phyloP scores from a whole-genome alignment of 2,888 invertebrate species.

The Epsilonema sp. region DNA sequence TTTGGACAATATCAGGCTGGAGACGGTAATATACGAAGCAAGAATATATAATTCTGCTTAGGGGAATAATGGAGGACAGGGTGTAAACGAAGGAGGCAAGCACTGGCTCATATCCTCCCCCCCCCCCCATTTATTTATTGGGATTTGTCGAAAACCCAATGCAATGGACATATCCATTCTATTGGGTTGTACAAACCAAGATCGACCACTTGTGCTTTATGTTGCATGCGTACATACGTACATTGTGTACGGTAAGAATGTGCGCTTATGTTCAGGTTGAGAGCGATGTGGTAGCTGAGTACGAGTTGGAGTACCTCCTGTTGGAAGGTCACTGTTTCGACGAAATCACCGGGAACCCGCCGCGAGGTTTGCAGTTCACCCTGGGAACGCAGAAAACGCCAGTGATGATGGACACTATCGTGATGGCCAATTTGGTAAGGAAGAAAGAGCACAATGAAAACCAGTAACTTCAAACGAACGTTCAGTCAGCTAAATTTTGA shows the following conservation, averaged over 20 bases:
- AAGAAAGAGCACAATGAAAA: too few species aligned
- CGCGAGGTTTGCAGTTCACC: slow-evolving; percentile 85
- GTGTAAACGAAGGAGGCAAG: too few species aligned
- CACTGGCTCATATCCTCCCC: too few species aligned
- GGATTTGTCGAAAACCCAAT: too few species aligned
- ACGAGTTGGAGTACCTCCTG: slow-evolving; percentile 77
- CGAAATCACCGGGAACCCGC: slow-evolving; percentile 62
- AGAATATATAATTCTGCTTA: too few species aligned
- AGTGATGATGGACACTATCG: slow-evolving; percentile 74
- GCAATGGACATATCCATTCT: slow-evolving; percentile 2
- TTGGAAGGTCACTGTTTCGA: slow-evolving; percentile 96
- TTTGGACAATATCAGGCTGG: slow-evolving; percentile 85
- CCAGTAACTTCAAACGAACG: too few species aligned
- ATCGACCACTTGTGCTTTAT: not conserved
- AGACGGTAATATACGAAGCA: too few species aligned
- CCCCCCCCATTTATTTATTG: too few species aligned
- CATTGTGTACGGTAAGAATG: too few species aligned
- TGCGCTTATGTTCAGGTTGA: slow-evolving; percentile 25
- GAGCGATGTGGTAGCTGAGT: slow-evolving; percentile 49
- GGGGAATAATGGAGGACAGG: too few species aligned
- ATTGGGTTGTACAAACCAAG: not conserved
- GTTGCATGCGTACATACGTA: too few species aligned
- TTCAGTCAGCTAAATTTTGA: too few species aligned
- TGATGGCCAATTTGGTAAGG: slow-evolving; percentile 83
- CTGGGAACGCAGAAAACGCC: slow-evolving; percentile 48